A percentile compares a stretch with the other conserved stretches of the same genome.
Conservation (phyloP, 2,888 invertebrate genomes). For the Nemapogon koenigi region DNA sequence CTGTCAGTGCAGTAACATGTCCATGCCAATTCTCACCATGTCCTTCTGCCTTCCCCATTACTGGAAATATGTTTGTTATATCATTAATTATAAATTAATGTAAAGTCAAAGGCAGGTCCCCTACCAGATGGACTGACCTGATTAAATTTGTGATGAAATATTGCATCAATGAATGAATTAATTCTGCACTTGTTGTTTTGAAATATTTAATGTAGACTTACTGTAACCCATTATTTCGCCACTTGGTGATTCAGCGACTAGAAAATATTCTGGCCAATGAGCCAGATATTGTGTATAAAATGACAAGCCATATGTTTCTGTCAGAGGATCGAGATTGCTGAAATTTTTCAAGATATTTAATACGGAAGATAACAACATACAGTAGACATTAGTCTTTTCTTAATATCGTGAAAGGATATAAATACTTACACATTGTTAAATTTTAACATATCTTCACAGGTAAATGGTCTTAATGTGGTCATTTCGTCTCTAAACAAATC, state of each 20-base stretch:
- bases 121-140: too few species aligned
- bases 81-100: conserved; percentile 8
- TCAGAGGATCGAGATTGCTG: conserved; percentile 95
- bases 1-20: conserved; percentile 97
- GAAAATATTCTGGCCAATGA: conserved; percentile 99
- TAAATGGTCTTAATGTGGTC: conserved; percentile 93
- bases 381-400: too few species aligned
- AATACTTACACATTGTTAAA: conserved; percentile 91
- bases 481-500: too few species aligned
- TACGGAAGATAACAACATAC: too few species aligned
- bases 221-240: conserved; percentile 99
- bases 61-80: conserved; percentile 61
- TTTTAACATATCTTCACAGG: conserved; percentile 92
- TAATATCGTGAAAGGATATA: too few species aligned
- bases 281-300: conserved; percentile 98
- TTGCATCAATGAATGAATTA: too few species aligned
- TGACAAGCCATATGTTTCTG: conserved; percentile 94
- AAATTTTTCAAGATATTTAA: too few species aligned
- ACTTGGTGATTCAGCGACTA: conserved; percentile 94
- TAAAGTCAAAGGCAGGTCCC: too few species aligned
- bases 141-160: too few species aligned
- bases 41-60: conserved; percentile 99
- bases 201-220: too few species aligned
- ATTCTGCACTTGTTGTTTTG: too few species aligned
- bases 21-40: conserved; percentile 97